Conservation (phyloP, 2,888 invertebrate species). For the Quadroppia sp. region DNA sequence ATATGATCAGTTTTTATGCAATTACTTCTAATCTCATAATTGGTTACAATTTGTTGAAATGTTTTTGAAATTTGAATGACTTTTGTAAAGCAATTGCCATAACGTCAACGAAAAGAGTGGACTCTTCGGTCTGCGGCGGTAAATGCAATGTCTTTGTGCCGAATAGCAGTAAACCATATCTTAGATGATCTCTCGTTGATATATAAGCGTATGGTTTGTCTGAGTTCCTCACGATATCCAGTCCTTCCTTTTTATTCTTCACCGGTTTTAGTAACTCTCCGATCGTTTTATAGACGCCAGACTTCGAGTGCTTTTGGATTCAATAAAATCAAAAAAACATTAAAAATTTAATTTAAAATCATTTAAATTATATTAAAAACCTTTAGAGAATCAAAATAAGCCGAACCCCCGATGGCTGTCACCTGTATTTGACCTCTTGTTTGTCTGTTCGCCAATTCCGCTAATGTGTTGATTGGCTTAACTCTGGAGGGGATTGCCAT, state of each 20-base stretch:
- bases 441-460: slow-evolving; percentile 10
- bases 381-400: slow-evolving; percentile 13
- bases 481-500: slow-evolving; percentile 8
- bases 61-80: background rate
- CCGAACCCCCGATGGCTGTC: slow-evolving; percentile 11
- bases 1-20: background rate
- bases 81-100: background rate
- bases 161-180: background rate
- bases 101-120: slow-evolving; percentile 28
- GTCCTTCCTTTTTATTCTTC: background rate
- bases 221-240: background rate
- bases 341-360: background rate
- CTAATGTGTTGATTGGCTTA: slow-evolving; percentile 8
- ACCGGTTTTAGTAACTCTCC: background rate
- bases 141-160: slow-evolving; percentile 44
- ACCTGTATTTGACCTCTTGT: background rate
- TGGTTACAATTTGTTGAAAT: slow-evolving; percentile 17
- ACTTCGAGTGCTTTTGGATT: background rate
- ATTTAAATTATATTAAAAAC: background rate
- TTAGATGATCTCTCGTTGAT: slow-evolving; percentile 15
- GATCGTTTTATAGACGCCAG: slow-evolving; percentile 20
- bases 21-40: background rate
- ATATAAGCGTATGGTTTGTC: slow-evolving; percentile 9
- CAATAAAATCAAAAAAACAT: background rate
- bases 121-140: slow-evolving; percentile 32